Conservation (phyloP, 2,888 invertebrate species). For the Unio delphinus region DNA sequence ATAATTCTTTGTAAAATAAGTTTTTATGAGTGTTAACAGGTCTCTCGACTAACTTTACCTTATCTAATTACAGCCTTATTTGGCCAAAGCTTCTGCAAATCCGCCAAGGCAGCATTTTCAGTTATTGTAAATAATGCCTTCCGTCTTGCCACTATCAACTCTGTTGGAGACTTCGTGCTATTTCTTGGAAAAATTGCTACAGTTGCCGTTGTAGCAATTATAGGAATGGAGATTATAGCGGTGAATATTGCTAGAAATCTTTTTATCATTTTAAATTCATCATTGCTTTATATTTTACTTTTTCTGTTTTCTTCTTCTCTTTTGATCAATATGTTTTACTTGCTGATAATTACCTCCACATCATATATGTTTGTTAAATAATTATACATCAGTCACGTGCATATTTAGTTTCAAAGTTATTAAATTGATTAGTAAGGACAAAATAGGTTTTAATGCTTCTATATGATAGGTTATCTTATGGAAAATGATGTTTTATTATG, state of each 20-base stretch:
- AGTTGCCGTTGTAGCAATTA: constrained; percentile 85
- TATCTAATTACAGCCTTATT: constrained; percentile 74
- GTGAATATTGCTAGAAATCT: constrained; percentile 16
- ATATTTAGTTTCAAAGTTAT: too few relatives aligned
- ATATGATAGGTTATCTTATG: too few relatives aligned
- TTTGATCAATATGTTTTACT: neutral
- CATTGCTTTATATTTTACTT: neutral
- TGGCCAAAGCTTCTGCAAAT: constrained; percentile 78
- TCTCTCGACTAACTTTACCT: neutral
- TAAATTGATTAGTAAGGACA: too few relatives aligned
- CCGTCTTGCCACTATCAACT: constrained; percentile 91
- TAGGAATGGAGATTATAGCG: constrained; percentile 78
- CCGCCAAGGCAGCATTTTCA: constrained; percentile 77
- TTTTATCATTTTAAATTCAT: neutral
- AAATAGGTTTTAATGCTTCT: too few relatives aligned
- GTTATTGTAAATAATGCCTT: constrained; percentile 77
- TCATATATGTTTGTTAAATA: too few relatives aligned
- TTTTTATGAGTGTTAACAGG: neutral
- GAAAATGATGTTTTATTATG: too few relatives aligned
- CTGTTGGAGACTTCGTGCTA: constrained; percentile 91
- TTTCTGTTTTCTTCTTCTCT: neutral
- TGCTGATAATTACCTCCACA: neutral
- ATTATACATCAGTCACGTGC: too few relatives aligned
- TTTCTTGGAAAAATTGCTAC: constrained; percentile 87
- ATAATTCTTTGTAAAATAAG: too few relatives aligned